A percentile compares a stretch with the other conserved stretches of the same genome.
These are phyloP conservation scores for Stratiolaelaps scimitus DNA, from an alignment of 1,140 invertebrate species.

Conservation along the genomic window DNA sequence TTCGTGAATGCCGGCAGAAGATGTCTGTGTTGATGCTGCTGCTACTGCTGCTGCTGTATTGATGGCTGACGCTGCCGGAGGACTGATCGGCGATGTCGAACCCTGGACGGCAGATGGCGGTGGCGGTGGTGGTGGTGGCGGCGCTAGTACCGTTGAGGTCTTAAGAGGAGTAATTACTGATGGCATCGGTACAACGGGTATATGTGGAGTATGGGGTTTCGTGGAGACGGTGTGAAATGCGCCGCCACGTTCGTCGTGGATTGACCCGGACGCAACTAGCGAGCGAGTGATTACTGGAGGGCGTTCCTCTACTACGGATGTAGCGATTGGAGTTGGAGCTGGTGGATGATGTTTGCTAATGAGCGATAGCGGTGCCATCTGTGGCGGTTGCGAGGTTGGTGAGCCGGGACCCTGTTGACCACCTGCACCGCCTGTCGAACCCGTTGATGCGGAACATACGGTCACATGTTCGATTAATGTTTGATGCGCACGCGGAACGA, in stretches of 20 bases:
- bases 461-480: background rate
- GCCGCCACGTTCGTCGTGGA: slow-evolving; percentile 1
- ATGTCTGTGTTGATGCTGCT: background rate
- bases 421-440: too few species aligned
- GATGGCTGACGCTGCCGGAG: too few species aligned
- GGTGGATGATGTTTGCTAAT: slow-evolving; percentile 20
- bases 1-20: too few species aligned
- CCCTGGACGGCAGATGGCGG: background rate
- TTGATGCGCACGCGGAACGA: background rate
- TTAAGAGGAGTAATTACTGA: slow-evolving; percentile 12
- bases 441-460: background rate
- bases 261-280: background rate
- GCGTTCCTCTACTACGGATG: background rate
- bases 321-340: too few species aligned
- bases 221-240: slow-evolving; percentile 1
- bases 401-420: background rate
- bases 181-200: slow-evolving; percentile 2
- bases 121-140: background rate
- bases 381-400: background rate
- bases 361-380: slow-evolving; percentile 7
- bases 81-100: too few species aligned
- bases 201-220: background rate
- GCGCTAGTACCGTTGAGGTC: background rate
- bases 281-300: slow-evolving; percentile 15
- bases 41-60: background rate